Evolutionary conservation across 2,888 invertebrate genomes (phyloP), one percentile per base, ranked within the genome.

Genomic region (Chloroclystis v-ata): DNA sequence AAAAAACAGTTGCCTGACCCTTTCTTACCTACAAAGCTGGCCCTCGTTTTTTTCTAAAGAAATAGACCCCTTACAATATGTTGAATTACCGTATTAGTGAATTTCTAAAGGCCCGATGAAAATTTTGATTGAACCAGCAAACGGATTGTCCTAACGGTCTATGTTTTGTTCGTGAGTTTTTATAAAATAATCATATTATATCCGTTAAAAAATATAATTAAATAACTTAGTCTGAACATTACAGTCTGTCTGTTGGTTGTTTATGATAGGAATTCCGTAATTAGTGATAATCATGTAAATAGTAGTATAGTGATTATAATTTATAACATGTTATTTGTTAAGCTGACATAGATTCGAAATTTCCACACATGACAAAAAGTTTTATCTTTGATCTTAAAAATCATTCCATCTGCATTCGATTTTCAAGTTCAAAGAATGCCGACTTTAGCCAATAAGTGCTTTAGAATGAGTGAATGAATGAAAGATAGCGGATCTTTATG

Each of bases 1-100:
- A 63, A 78, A 78, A 85, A 84, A 73, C 78, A 75, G 65, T 67
- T 75, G 78, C 71, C 86, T 87, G 87, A 87, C 86, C 87, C 87
- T 86, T 87, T 87, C 87, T 83, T 86, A 76, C 83, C 82, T 84
- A 56, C 56, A 50, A 53, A 73, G 72, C 80, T 79, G 69, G 81
- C 82, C 85, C 82, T 73, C 71, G 73, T 76, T 84, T 86, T 79
- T 80, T 80, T 50, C 29, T 73, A 65, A 69, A 65, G 65, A 64
- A 65, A 56, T 60, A 69, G 71, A 73, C 76, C 86, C 84, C 81
- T 79, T 74, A 78, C 85, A 86, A 84, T 83, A 85, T 83, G 78
- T 81, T 78, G 82, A 82, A 86, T 85, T 86, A 85, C 76, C 81
- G 85, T 85, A 86, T 86, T 87, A 86, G 84, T 78, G 67, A 70